These are phyloP conservation scores for Cryptocephalus moraei DNA, from an alignment of 2,888 invertebrate species.

Conservation along the genomic window DNA sequence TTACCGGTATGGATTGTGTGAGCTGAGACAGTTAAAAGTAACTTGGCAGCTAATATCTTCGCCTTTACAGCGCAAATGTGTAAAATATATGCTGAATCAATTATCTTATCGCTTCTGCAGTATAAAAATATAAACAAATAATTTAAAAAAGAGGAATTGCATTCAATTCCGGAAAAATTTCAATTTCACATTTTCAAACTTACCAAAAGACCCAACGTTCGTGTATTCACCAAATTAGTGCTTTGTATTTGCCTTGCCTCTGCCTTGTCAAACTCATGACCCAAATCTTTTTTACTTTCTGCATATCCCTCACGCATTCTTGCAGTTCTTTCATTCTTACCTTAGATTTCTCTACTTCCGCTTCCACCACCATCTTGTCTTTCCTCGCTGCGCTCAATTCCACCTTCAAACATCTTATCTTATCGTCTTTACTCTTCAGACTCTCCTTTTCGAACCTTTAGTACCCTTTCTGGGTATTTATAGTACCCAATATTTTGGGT, in stretches of 20 bases:
- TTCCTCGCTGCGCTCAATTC: slow-evolving; percentile 19
- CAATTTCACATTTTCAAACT: too few relatives aligned
- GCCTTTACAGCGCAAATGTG: too few relatives aligned
- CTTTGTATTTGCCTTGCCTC: slow-evolving; percentile 27
- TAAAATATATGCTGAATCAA: too few relatives aligned
- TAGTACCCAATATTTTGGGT: too few relatives aligned
- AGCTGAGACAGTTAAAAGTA: too few relatives aligned
- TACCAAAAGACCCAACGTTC: too few relatives aligned
- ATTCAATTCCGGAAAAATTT: too few relatives aligned
- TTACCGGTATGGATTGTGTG: too few relatives aligned
- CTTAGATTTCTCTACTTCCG: slow-evolving; percentile 22
- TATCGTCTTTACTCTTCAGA: slow-evolving; percentile 29
- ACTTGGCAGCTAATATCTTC: too few relatives aligned
- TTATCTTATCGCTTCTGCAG: background rate
- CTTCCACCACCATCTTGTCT: slow-evolving; percentile 32
- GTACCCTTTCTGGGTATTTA: too few relatives aligned
- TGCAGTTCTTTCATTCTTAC: slow-evolving; percentile 26
- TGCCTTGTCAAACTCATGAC: slow-evolving; percentile 25
- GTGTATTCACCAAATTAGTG: slow-evolving; percentile 27
- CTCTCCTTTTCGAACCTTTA: slow-evolving; percentile 35
- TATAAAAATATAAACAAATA: background rate
- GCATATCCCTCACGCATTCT: slow-evolving; percentile 36
- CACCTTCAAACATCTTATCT: slow-evolving; percentile 9
- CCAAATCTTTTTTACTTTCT: slow-evolving; percentile 36
- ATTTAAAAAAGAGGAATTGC: too few relatives aligned